Evolutionary conservation across 1,140 invertebrate species (phyloP).

Genomic region (Zaprionus tsacasi): DNA sequence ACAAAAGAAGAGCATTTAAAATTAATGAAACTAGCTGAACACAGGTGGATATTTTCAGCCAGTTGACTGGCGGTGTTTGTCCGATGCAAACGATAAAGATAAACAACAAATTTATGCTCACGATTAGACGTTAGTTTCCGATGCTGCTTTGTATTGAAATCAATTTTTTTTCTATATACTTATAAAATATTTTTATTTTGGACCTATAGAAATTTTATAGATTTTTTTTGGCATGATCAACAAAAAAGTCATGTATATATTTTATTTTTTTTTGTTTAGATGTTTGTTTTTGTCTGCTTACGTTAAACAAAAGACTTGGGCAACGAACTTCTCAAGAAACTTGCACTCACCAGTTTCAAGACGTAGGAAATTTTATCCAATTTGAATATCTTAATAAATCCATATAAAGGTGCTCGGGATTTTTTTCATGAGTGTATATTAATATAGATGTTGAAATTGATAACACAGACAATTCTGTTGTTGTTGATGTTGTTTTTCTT

Average conservation of each 20-base stretch:
- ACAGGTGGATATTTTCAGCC: constrained; percentile 16
- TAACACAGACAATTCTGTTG: constrained; percentile 48
- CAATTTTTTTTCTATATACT: constrained; percentile 37
- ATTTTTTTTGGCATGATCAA: constrained; percentile 54
- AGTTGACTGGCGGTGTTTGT: constrained; percentile 21
- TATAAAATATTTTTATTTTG: constrained; percentile 47
- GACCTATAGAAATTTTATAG: constrained; percentile 51
- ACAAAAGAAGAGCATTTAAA: constrained; percentile 40
- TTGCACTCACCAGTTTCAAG: constrained; percentile 77
- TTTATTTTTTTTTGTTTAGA: not conserved
- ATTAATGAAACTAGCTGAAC: constrained; percentile 42
- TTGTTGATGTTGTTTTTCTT: constrained; percentile 1
- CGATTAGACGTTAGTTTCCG: constrained; percentile 42
- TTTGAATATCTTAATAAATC: constrained; percentile 75
- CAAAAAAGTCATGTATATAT: constrained; percentile 36
- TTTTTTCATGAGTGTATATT: constrained; percentile 36
- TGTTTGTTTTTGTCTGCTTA: constrained; percentile 23
- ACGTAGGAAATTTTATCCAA: constrained; percentile 75
- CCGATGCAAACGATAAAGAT: constrained; percentile 58
- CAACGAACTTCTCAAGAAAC: constrained; percentile 72
- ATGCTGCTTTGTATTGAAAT: constrained; percentile 12
- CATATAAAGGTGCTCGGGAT: constrained; percentile 45
- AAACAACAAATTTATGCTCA: constrained; percentile 68
- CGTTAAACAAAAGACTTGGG: constrained; percentile 62
- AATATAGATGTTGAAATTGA: constrained; percentile 61